phyloP scores from a whole-genome alignment of 2,888 invertebrate species.

The Oscheius sp. region DNA sequence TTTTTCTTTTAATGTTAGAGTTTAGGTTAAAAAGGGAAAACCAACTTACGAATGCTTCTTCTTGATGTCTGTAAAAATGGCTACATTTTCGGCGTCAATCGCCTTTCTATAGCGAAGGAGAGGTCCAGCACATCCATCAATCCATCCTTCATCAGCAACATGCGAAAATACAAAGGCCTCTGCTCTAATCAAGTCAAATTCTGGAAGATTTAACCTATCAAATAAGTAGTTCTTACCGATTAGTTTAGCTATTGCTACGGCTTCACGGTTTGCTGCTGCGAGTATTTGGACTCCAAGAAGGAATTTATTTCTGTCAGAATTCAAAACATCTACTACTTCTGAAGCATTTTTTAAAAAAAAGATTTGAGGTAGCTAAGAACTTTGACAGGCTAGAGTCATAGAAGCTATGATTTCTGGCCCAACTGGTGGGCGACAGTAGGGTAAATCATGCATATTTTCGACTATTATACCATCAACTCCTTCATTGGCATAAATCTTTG shows the following conservation, averaged over 20 bases:
- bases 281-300: slow-evolving; percentile 76
- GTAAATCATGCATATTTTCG: slow-evolving; percentile 68
- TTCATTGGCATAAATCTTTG: slow-evolving; percentile 49
- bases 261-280: slow-evolving; percentile 81
- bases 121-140: slow-evolving; percentile 80
- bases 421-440: slow-evolving; percentile 54
- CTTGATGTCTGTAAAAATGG: slow-evolving; percentile 83
- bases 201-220: slow-evolving; percentile 40
- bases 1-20: neutral
- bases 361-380: slow-evolving; percentile 8
- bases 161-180: slow-evolving; percentile 83
- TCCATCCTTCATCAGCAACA: slow-evolving; percentile 83
- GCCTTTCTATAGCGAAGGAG: slow-evolving; percentile 79
- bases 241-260: slow-evolving; percentile 81
- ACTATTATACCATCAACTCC: slow-evolving; percentile 61
- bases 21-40: too few species aligned
- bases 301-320: slow-evolving; percentile 38
- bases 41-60: slow-evolving; percentile 81
- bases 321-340: slow-evolving; percentile 26
- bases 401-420: slow-evolving; percentile 43
- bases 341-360: neutral
- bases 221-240: slow-evolving; percentile 71
- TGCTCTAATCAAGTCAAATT: slow-evolving; percentile 77
- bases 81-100: slow-evolving; percentile 79
- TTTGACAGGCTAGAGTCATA: slow-evolving; percentile 49